Evolutionary conservation across 2,888 invertebrate species (phyloP), one percentile per base, ranked within the genome.

Genomic region (Laspeyria flexula): DNA sequence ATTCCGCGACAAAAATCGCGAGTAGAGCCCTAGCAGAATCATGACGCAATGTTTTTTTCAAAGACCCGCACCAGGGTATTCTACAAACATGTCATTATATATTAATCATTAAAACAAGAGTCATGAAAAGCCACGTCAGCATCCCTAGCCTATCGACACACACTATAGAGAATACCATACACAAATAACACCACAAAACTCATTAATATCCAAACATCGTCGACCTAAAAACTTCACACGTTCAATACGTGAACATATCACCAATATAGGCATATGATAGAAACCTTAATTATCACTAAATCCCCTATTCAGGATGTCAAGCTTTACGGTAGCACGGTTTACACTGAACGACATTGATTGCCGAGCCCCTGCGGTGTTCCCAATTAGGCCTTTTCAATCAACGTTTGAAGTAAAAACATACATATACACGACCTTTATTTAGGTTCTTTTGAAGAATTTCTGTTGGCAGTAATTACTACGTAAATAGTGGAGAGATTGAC

Each of bases 301-400:
- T 61, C 66, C 49, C 47, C 71, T 65, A 65, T 71, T 68, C 65
- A 73, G 62, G 66, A 65, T 60, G 71, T 67, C 60, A 65, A 55
- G 57, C 60, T 55, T 56, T 51, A 57, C 57, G 57, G 47, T 59
- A 42, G 58, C 50, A 55, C 59, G 59, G 58, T 64, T 64, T 61
- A 67, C 65, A 64, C 43, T 50, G 51, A 65, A 57, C 62, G 72
- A 66, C 75, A 74, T 72, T 79, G 80, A 81, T 82, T 81, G 74
- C 75, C 43, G 64, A 66, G 59, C 39, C 44, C 53, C 60, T 67
- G 71, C 58, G 73, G 77, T 66, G 65, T 71, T 75, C 56, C 72
- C 78, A 80, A 81, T 81, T 79, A 81, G 74, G 65, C 65, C 78
- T 77, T 80, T 82, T 80, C 77, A 80, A 81, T 79, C 74, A 77